Evolutionary conservation across 2,797 vertebrate genomes (phyloP).

Genomic region (Rachycentron canadum): DNA sequence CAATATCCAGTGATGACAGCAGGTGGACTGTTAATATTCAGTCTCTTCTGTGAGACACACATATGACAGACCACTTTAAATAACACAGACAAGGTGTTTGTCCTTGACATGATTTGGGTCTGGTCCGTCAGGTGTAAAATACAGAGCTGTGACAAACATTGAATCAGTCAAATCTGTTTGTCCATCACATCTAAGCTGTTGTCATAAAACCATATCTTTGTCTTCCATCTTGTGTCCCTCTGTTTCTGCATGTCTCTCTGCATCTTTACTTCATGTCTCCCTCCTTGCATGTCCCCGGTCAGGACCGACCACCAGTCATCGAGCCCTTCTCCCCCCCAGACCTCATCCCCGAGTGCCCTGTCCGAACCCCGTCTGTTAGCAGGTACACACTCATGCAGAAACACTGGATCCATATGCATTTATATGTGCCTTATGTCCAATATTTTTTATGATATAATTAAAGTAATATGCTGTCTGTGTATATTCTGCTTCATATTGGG

Average conservation of each 20-base stretch:
- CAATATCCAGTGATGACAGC: not conserved
- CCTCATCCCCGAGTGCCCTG: conserved; percentile 79
- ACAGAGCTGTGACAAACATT: not conserved
- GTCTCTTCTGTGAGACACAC: not conserved
- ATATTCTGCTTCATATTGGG: not conserved
- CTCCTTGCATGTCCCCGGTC: conserved; percentile 50
- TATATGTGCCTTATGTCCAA: not conserved
- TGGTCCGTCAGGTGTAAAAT: not conserved
- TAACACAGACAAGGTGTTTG: not conserved
- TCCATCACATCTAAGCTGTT: conserved; percentile 2
- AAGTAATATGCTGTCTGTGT: not conserved
- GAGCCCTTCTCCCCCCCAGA: conserved; percentile 81
- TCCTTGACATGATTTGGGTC: not conserved
- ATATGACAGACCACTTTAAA: not conserved
- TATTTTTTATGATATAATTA: not conserved
- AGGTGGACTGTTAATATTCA: not conserved
- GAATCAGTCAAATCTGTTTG: not conserved
- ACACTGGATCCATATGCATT: not conserved
- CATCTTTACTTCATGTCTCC: conserved; percentile 45
- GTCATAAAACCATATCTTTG: conserved; percentile 17
- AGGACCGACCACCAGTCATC: conserved; percentile 77
- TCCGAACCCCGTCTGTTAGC: conserved; percentile 77
- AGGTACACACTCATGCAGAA: conserved; percentile 64
- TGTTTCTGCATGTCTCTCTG: conserved; percentile 27
- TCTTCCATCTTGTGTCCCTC: conserved; percentile 24